Evolutionary conservation across 2,888 invertebrate species (phyloP).

Genomic region (Auanema sp.): DNA sequence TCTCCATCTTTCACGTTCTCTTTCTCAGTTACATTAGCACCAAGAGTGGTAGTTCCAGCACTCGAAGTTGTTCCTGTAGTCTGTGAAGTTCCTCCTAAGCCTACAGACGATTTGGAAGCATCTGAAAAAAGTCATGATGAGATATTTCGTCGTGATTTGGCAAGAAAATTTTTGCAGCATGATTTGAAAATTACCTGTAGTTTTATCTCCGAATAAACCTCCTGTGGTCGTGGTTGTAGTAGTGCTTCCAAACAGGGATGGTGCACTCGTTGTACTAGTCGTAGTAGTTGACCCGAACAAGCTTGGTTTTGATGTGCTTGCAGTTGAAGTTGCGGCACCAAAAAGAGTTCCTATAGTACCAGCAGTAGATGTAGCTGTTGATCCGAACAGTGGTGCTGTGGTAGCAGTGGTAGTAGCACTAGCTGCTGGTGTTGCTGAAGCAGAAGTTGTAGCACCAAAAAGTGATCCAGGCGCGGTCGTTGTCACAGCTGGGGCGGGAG

Average conservation of each 20-base stretch:
- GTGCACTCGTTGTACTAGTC: conserved; percentile 1
- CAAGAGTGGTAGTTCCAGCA: neutral
- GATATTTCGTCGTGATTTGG: too few relatives aligned
- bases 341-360: conserved; percentile 12
- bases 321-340: conserved; percentile 15
- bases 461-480: neutral
- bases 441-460: conserved; percentile 22
- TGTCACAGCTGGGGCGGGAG: neutral
- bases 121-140: too few relatives aligned
- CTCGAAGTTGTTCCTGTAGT: conserved; percentile 1
- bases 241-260: conserved; percentile 14
- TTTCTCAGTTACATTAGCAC: conserved; percentile 9
- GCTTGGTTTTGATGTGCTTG: conserved; percentile 6
- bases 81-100: conserved; percentile 13
- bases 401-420: neutral
- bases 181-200: neutral
- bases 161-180: too few relatives aligned
- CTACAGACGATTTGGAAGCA: conserved; percentile 3
- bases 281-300: conserved; percentile 2
- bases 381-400: neutral
- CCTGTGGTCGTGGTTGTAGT: conserved; percentile 8
- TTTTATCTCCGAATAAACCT: neutral
- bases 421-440: neutral
- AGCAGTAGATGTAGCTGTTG: neutral
- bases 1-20: conserved; percentile 20